Evolutionary conservation across 2,113 vertebrate species (phyloP).

Genomic region (Nymphicus hollandicus): DNA sequence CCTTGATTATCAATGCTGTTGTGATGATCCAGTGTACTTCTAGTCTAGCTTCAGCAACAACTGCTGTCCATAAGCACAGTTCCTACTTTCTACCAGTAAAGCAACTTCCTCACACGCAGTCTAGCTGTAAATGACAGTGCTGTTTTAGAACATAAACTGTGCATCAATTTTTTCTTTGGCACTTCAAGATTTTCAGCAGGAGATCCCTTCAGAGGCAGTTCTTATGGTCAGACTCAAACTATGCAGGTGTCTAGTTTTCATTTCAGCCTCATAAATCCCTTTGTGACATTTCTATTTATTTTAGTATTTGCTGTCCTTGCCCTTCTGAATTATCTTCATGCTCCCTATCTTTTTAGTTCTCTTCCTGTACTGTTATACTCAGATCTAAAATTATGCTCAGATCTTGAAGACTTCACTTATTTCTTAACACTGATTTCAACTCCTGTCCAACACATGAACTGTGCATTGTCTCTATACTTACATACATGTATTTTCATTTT

Average conservation of each 20-base stretch:
- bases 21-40: neutral
- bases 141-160: neutral
- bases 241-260: fast-evolving
- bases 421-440: neutral
- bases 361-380: neutral
- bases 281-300: neutral
- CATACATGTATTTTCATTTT: neutral
- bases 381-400: neutral
- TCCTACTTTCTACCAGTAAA: neutral
- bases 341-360: neutral
- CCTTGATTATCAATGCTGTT: neutral
- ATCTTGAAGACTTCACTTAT: neutral
- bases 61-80: neutral
- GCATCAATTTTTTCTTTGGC: fast-evolving
- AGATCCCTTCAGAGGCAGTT: neutral
- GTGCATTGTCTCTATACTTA: neutral
- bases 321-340: neutral
- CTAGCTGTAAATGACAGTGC: neutral
- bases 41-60: neutral
- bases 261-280: neutral
- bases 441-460: neutral
- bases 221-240: neutral
- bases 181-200: neutral
- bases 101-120: neutral
- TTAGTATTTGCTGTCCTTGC: neutral